Evolutionary conservation across 2,797 vertebrate species (phyloP), one percentile per base, ranked within the genome.

Genomic region (Propithecus perrieri): DNA sequence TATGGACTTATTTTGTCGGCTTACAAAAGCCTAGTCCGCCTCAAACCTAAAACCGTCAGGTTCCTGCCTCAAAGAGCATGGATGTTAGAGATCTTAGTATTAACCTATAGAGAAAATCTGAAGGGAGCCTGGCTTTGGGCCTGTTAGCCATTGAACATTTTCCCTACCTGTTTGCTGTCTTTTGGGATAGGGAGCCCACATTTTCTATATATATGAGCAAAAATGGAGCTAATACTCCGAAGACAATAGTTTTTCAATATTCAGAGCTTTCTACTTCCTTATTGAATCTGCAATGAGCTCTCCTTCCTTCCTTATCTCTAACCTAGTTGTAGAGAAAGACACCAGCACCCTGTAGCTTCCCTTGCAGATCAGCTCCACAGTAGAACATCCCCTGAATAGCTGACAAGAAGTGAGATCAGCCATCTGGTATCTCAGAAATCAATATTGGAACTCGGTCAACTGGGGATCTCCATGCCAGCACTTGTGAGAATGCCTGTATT

Each of bases 21-120:
- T 76, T 91, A 4, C 69, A 86, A 89, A 95, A 94, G 59, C 26
- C 57, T 89, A 86, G 75, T 91, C 33, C 95, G 22, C 76, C 24
- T 26, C 46, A 88, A 67, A 71, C 35, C 65, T 95, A 14, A 63
- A 79, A 65, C 76, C 59, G n/a, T 61, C 41, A 22, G 26, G 33
- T 72, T 89, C 85, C 13, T 94, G 18, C 46, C 85, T 95, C 50
- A 83, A 57, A 93, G 53, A 87, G 30, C 33, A 18, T 85, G 43
- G 41, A 17, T 92, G 17, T 83, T 72, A 67, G 57, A 80, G 61
- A 7, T 75, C 57, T 76, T 93, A 35, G 1, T 85, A 38, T 92
- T 75, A 96, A 41, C 28, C 78, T 46, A 11, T 24, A 35, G 53
- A 55, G 38, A 80, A 90, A 69, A 76, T 79, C 24, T 71, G 33